Percentiles rank a stretch among this genome's conserved stretches.
These are phyloP conservation scores for Melanotaenia parkinsoni DNA, from an alignment of 2,797 vertebrate genomes.

Conservation along the genomic window DNA sequence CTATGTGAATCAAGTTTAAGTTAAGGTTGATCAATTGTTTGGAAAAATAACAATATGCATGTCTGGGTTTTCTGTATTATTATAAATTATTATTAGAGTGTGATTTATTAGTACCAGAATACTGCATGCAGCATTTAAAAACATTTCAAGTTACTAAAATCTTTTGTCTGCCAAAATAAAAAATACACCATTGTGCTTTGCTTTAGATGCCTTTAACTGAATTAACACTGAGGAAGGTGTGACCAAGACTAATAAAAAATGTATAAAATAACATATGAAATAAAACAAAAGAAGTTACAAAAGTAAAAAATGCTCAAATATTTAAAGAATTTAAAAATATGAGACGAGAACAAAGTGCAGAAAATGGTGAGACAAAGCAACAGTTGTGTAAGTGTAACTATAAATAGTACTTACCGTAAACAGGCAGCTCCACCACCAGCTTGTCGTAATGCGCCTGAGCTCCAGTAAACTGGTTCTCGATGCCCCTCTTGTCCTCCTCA, in stretches of 20 bases:
- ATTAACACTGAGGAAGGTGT: too few relatives aligned
- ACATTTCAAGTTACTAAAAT: neutral
- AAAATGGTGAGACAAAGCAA: neutral
- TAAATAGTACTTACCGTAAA: slow-evolving; percentile 71
- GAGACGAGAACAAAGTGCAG: neutral
- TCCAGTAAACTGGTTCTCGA: slow-evolving; percentile 87
- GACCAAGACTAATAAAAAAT: too few relatives aligned
- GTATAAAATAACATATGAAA: neutral
- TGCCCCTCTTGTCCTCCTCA: slow-evolving; percentile 88
- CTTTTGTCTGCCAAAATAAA: too few relatives aligned
- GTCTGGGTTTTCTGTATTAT: neutral
- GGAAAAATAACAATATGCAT: neutral
- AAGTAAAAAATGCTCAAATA: neutral
- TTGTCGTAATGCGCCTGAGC: slow-evolving; percentile 90
- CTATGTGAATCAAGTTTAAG: neutral
- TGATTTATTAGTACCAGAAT: neutral
- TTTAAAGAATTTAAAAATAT: neutral
- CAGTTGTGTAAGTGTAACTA: neutral
- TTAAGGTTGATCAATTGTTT: neutral
- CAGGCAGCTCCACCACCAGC: slow-evolving; percentile 87
- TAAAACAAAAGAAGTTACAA: neutral
- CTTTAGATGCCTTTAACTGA: too few relatives aligned
- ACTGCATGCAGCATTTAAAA: neutral
- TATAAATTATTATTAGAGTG: neutral
- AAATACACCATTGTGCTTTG: too few relatives aligned